Evolutionary conservation across 2,888 invertebrate species (phyloP), one percentile per base, ranked within the genome.

Genomic region (Epirrita christyi): DNA sequence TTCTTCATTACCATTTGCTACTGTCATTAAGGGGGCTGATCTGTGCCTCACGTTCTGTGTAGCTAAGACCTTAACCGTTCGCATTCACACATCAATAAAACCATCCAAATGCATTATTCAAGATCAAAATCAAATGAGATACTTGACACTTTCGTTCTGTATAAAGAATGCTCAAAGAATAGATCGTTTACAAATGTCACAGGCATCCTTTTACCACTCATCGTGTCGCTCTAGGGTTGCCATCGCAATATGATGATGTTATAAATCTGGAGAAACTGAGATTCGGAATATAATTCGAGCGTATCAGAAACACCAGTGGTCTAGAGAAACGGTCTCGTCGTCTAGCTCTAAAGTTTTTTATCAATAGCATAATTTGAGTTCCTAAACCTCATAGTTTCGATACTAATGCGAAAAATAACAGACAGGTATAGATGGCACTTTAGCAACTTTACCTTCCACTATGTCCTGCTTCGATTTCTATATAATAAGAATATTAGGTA

Each of bases 101-200:
- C n/a, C 73, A 76, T 75, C 54, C 54, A 68, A 71, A 75, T 61
- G 64, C 71, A 72, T 75, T 76, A 77, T 75, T 76, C 79, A 77
- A 72, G 75, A 76, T 75, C 75, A 68, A 67, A 75, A 71, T 70
- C 69, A 70, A 75, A 73, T 72, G 72, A 75, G 71, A 67, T 71
- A 65, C 68, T 61, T 60, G 69, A 70, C 77, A 74, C 75, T 73
- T 71, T 74, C 74, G 66, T 67, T 66, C 61, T 67, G 61, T 62
- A 46, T 46, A 56, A 50, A 50, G 49, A 53, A 53, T 44, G 41
- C 37, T 15, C 57, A 61, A 68, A 68, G 72, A 76, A 75, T 72
- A 53, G 68, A 76, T 71, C 73, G 72, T 70, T 74, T 72, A 72
- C 76, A 62, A 72, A 69, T 76, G 74, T 73, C 76, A 74, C 65